These are phyloP conservation scores for Glareola pratincola DNA, from an alignment of 2,113 vertebrate species.

Conservation along the genomic window DNA sequence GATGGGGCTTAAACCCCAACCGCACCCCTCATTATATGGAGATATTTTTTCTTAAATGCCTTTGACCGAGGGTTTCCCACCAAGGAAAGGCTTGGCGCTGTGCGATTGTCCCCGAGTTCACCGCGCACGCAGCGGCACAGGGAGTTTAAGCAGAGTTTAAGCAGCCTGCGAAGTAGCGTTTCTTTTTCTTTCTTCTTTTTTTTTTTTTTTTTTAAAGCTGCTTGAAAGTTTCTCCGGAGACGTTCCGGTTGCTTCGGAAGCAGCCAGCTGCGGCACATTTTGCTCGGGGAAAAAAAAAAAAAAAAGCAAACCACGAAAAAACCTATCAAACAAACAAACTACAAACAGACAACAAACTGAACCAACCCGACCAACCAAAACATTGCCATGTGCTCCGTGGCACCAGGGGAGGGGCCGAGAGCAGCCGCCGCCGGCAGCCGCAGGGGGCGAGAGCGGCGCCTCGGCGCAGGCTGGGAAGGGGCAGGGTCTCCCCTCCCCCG, in stretches of 20 bases:
- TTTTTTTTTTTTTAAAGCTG: not conserved
- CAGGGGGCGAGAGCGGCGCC: not conserved
- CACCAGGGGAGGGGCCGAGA: not conserved
- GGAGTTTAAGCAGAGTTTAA: not conserved
- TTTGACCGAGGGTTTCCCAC: not conserved
- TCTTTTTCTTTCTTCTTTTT: not conserved
- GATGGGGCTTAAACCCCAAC: not conserved
- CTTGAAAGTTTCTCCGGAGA: not conserved
- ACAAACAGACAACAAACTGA: not conserved
- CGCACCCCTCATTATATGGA: not conserved
- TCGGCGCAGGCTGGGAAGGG: not conserved
- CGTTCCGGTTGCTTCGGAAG: not conserved
- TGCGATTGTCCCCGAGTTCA: not conserved
- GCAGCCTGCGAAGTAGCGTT: not conserved
- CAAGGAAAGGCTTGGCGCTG: not conserved
- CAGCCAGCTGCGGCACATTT: not conserved
- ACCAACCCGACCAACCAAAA: conserved; percentile 22
- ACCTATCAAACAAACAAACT: not conserved
- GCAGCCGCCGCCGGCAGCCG: not conserved
- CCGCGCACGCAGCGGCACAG: not conserved
- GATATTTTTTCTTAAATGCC: not conserved
- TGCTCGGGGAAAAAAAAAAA: not conserved
- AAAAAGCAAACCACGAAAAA: no score
- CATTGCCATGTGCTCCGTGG: conserved; percentile 26
- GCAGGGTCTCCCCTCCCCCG: not conserved